Evolutionary conservation across 2,888 invertebrate genomes (phyloP).

Genomic region (Nomada fabriciana): DNA sequence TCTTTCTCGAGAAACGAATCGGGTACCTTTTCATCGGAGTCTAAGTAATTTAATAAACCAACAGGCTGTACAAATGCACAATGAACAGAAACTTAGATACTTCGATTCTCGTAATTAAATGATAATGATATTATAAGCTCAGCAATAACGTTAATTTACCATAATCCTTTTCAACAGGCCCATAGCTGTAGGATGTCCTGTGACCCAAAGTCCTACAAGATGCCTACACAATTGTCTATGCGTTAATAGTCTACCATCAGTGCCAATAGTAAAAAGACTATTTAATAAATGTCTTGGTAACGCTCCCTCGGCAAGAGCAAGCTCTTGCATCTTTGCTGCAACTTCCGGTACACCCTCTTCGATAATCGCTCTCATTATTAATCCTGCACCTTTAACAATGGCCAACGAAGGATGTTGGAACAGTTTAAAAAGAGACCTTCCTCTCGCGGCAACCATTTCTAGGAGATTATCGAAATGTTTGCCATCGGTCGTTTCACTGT

Average conservation of each 20-base stretch:
- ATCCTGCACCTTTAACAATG: slow-evolving; percentile 98
- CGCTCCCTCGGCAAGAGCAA: slow-evolving; percentile 98
- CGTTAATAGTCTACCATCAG: slow-evolving; percentile 92
- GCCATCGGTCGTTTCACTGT: slow-evolving; percentile 99
- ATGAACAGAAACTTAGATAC: slow-evolving; percentile 53
- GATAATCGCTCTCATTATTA: slow-evolving; percentile 98
- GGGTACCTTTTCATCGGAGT: slow-evolving; percentile 94
- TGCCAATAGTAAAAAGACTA: slow-evolving; percentile 93
- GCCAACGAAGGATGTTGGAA: slow-evolving; percentile 99
- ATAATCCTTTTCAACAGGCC: slow-evolving; percentile 93
- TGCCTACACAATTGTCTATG: slow-evolving; percentile 97
- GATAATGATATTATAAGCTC: slow-evolving; percentile 40
- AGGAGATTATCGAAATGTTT: slow-evolving; percentile 97
- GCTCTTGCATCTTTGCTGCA: slow-evolving; percentile 96
- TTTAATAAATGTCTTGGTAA: slow-evolving; percentile 96
- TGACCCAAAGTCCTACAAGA: slow-evolving; percentile 97
- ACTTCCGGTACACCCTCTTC: slow-evolving; percentile 98
- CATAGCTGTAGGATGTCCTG: slow-evolving; percentile 96
- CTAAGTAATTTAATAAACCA: slow-evolving; percentile 95
- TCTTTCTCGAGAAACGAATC: slow-evolving; percentile 90
- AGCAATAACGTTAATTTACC: slow-evolving; percentile 85
- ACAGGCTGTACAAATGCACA: slow-evolving; percentile 89
- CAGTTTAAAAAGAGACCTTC: slow-evolving; percentile 95
- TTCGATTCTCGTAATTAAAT: slow-evolving; percentile 36
- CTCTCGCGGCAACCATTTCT: slow-evolving; percentile 96